Evolutionary conservation across 2,797 vertebrate species (phyloP).

Genomic region (Anisognathus igniventris): DNA sequence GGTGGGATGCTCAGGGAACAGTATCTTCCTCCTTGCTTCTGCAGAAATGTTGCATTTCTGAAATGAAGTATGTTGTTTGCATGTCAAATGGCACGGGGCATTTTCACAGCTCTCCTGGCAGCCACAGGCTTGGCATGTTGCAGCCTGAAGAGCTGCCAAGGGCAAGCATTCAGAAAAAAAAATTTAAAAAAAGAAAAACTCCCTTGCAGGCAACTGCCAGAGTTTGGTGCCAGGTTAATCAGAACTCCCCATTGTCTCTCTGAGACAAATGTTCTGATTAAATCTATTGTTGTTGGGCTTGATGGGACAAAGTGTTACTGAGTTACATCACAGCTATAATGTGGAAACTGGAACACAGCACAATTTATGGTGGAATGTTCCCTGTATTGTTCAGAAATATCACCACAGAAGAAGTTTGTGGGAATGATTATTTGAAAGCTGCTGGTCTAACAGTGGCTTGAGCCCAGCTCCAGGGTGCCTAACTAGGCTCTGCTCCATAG

Average conservation of each 20-base stretch:
- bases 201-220: slow-evolving; percentile 23
- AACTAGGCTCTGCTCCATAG: slow-evolving; percentile 8
- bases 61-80: neutral
- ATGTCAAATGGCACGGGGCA: neutral
- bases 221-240: slow-evolving; percentile 63
- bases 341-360: slow-evolving; percentile 42
- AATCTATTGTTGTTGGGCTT: slow-evolving; percentile 41
- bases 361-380: slow-evolving; percentile 58
- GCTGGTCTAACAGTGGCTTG: neutral
- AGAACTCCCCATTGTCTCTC: slow-evolving; percentile 62
- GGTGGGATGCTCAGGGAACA: neutral
- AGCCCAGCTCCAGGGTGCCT: slow-evolving; percentile 16
- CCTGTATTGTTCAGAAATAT: slow-evolving; percentile 30
- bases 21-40: neutral
- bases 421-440: slow-evolving; percentile 45
- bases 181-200: neutral
- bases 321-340: slow-evolving; percentile 54
- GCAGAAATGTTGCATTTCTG: neutral
- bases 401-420: slow-evolving; percentile 26
- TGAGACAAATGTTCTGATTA: slow-evolving; percentile 53
- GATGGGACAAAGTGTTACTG: slow-evolving; percentile 40
- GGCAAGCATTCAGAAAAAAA: neutral
- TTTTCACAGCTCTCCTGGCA: slow-evolving; percentile 15
- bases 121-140: neutral
- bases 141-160: slow-evolving; percentile 3